Evolutionary conservation across 37 sponge, comb jelly and placozoan genomes (phyloP).

Genomic region (Amphimedon queenslandica): DNA sequence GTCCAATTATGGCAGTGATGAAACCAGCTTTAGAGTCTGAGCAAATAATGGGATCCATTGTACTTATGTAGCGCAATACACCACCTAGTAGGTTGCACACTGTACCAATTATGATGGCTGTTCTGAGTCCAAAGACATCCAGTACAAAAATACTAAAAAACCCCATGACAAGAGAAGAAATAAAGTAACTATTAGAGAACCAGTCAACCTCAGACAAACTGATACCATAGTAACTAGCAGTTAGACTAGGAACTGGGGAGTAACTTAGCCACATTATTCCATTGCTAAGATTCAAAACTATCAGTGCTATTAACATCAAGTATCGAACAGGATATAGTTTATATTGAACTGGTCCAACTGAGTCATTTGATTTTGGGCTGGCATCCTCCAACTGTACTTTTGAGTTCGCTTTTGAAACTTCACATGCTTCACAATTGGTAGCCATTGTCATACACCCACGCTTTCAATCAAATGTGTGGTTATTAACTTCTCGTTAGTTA

Average conservation of each 20-base stretch:
- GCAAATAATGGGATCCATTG: constrained; percentile 9
- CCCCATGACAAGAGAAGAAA: constrained; percentile 64
- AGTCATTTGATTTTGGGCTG: too few relatives aligned
- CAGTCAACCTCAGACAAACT: constrained; percentile 49
- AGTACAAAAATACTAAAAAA: constrained; percentile 65
- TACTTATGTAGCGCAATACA: constrained; percentile 36
- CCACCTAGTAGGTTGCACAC: constrained; percentile 50
- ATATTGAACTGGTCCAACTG: too few relatives aligned
- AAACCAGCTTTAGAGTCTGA: constrained; percentile 9
- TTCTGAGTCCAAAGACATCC: constrained; percentile 61
- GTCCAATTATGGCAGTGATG: constrained; percentile 43
- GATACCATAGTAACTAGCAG: constrained; percentile 48
- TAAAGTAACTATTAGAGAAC: constrained; percentile 62
- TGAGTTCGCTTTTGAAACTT: too few relatives aligned
- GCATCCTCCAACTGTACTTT: too few relatives aligned
- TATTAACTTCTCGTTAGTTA: too few relatives aligned
- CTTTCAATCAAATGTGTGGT: too few relatives aligned
- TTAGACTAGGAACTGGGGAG: constrained; percentile 52
- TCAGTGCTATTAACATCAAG: constrained; percentile 51
- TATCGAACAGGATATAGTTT: constrained; percentile 51
- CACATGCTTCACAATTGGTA: too few relatives aligned
- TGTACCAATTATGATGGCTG: constrained; percentile 65
- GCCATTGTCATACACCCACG: too few relatives aligned
- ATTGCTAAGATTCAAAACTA: constrained; percentile 64
- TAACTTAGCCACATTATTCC: constrained; percentile 84